phyloP scores from a whole-genome alignment of 2,888 invertebrate species.

The Orthosia incerta region DNA sequence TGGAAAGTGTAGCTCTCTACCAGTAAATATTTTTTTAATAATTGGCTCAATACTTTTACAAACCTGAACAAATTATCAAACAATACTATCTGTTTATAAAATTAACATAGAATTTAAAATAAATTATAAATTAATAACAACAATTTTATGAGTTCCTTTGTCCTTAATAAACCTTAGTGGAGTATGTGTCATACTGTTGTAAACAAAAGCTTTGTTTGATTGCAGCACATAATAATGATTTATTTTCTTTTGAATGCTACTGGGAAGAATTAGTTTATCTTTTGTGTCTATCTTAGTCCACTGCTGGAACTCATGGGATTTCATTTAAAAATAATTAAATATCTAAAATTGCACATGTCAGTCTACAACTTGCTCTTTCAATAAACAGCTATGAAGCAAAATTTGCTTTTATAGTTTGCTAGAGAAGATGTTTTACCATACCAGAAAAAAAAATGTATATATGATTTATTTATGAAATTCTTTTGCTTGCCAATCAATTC shows the following conservation, averaged over 20 bases:
- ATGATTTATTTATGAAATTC: too few relatives aligned
- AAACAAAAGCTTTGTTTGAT: slow-evolving; percentile 55
- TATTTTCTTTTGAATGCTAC: slow-evolving; percentile 15
- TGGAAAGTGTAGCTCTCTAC: too few relatives aligned
- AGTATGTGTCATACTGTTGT: slow-evolving; percentile 46
- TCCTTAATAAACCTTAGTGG: slow-evolving; percentile 27
- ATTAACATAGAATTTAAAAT: not conserved
- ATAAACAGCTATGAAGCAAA: not conserved
- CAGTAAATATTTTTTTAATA: not conserved
- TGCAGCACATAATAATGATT: slow-evolving; percentile 16
- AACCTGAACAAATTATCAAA: too few relatives aligned
- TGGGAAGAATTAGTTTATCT: not conserved
- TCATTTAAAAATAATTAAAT: not conserved
- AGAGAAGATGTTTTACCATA: too few relatives aligned
- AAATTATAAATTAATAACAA: not conserved
- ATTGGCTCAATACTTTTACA: not conserved
- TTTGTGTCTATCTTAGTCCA: not conserved
- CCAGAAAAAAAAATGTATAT: too few relatives aligned
- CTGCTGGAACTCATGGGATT: not conserved
- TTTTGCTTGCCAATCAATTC: not conserved
- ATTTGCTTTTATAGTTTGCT: not conserved
- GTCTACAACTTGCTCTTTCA: not conserved
- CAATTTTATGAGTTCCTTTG: slow-evolving; percentile 44
- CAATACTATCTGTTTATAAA: not conserved
- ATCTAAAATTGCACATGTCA: too few relatives aligned